A percentile compares a stretch with the other conserved stretches of the same genome.
Evolutionary conservation across 2,113 vertebrate species (phyloP).

Genomic region (Serilophus lunatus): DNA sequence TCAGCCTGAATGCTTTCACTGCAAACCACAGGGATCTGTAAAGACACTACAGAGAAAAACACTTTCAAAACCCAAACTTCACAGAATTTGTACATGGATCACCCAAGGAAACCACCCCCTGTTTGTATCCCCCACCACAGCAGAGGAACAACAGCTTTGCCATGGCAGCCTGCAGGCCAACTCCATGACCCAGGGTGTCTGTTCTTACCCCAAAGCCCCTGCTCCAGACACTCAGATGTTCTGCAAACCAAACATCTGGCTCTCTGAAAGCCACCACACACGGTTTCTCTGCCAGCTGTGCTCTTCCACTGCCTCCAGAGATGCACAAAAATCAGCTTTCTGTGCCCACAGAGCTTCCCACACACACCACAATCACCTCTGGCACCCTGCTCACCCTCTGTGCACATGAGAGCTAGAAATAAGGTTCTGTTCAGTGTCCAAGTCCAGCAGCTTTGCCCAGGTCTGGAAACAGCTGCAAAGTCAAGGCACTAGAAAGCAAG

Average conservation of each 20-base stretch:
- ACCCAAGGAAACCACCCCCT: neutral
- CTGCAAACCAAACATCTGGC: neutral
- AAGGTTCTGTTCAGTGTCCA: rapidly evolving
- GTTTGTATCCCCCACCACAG: neutral
- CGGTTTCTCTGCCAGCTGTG: rapidly evolving
- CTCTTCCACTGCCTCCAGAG: neutral
- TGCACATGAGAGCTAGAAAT: rapidly evolving
- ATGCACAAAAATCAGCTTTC: neutral
- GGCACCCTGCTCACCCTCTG: neutral
- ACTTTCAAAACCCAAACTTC: neutral
- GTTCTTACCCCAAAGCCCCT: rapidly evolving
- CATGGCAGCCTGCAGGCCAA: rapidly evolving
- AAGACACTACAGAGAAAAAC: neutral
- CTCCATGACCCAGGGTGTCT: neutral
- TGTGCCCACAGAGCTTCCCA: neutral
- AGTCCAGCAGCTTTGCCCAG: neutral
- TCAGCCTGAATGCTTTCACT: too few species aligned
- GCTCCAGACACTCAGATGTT: rapidly evolving
- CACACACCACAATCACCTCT: neutral
- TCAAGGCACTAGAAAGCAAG: neutral
- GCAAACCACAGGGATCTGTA: neutral
- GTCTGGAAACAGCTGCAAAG: neutral
- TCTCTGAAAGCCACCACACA: neutral
- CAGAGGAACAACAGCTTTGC: neutral
- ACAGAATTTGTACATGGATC: neutral